phyloP scores from a whole-genome alignment of 64 coral and sea anemone species.

The Stylophora pistillata region DNA sequence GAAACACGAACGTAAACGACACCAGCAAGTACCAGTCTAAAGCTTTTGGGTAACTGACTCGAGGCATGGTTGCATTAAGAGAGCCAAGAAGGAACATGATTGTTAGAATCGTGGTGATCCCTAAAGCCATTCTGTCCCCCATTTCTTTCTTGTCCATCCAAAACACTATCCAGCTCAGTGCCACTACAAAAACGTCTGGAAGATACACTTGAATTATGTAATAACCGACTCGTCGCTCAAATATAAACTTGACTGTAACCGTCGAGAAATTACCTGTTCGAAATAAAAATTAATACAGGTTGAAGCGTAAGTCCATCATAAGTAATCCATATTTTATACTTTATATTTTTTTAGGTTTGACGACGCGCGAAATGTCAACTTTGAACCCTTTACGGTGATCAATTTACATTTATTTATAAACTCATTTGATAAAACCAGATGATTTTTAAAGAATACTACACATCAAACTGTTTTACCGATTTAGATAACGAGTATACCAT shows the following conservation, averaged over 20 bases:
- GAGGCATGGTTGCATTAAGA: neutral
- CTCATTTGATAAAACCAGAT: too few species aligned
- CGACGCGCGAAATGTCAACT: too few species aligned
- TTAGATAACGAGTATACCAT: too few species aligned
- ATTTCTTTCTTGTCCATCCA: constrained; percentile 32
- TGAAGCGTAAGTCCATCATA: neutral
- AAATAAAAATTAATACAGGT: neutral
- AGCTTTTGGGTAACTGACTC: constrained; percentile 36
- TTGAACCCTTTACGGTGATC: too few species aligned
- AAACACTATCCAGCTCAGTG: constrained; percentile 16
- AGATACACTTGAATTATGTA: constrained; percentile 32
- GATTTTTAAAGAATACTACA: too few species aligned
- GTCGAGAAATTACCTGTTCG: constrained; percentile 5
- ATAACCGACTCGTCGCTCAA: constrained; percentile 14
- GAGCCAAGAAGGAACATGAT: constrained; percentile 27
- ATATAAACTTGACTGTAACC: constrained; percentile 22
- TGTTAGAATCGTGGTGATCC: constrained; percentile 17
- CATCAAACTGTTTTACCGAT: too few species aligned
- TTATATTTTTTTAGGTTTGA: too few species aligned
- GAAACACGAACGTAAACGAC: constrained; percentile 69
- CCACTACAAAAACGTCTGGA: constrained; percentile 18
- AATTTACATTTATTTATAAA: too few species aligned
- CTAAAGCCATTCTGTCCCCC: constrained; percentile 12
- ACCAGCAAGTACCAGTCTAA: constrained; percentile 33
- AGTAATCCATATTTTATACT: too few species aligned